Evolutionary conservation across 2,888 invertebrate species (phyloP), one percentile per base, ranked within the genome.

Genomic region (Chaitophorus viminalis): DNA sequence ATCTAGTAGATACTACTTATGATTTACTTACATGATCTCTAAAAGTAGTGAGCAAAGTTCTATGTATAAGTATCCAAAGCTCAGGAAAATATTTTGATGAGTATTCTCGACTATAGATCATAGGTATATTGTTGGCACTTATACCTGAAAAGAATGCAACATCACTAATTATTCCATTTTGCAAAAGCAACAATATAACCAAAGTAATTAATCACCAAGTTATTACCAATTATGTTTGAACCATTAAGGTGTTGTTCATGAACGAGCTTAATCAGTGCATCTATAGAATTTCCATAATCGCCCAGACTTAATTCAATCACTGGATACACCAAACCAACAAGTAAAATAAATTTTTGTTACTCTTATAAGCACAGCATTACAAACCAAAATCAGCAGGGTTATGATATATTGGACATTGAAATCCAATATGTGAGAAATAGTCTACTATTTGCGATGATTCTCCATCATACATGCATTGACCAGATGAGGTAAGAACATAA

Each of bases 331-430:
- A 85, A 68, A 77, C 60, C 65, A 68, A 77, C 5, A 77, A 52
- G 52, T 65, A 52, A 77, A 77, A 85, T 68, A 33, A 0, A 52
- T n/a, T 76, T 46, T 18, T 68, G 21, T 60, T 74, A n/a, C n/a
- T 75, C 65, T 46, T 74, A 36, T 74, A 18, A 39, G 5, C 52
- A 39, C 39, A 25, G 31, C 68, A 11, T 82, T 77, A 87, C 79
- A 29, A 92, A 97, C 97, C 93, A 92, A 95, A 97, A 92, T 98
- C 98, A 31, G 97, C 96, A 74, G 97, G 97, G 92, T 97, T 98
- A 91, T 98, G 97, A 91, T 96, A 96, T n/a, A 95, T 94, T 0
- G 98, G 98, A 91, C 98, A 98, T 74, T 84, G 88, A 84, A 88
- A 82, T 54, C 89, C 88, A 89, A 94, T 92, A 89, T 94, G 93